Percentiles rank a stretch among this genome's conserved stretches.
These are phyloP conservation scores for Manacus vitellinus DNA, from an alignment of 2,113 vertebrate genomes.

Conservation along the genomic window DNA sequence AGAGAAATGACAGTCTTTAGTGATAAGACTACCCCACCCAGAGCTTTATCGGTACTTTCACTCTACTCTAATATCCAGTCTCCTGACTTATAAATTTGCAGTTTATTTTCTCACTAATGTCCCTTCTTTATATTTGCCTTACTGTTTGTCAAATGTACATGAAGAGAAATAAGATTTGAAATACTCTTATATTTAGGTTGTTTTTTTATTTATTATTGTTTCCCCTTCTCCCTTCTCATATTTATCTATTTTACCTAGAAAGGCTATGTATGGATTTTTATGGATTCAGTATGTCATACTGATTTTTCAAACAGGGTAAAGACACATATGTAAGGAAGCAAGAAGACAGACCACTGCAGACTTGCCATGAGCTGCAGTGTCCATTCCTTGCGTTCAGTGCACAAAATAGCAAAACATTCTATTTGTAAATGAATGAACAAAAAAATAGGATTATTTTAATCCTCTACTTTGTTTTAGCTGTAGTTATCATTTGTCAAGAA, in stretches of 20 bases:
- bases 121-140: constrained; percentile 42
- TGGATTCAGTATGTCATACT: constrained; percentile 39
- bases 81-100: background rate
- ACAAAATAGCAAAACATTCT: background rate
- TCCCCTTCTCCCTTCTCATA: background rate
- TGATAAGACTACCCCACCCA: background rate
- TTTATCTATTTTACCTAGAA: constrained; percentile 1
- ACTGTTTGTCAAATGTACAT: background rate
- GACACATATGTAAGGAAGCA: background rate
- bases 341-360: background rate
- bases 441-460: background rate
- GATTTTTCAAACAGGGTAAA: constrained; percentile 12
- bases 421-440: background rate
- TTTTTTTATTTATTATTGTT: background rate
- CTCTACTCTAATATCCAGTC: background rate
- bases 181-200: background rate
- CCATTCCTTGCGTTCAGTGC: background rate
- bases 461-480: background rate
- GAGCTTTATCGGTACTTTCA: background rate
- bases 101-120: constrained; percentile 6
- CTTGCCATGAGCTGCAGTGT: background rate
- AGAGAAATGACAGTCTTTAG: constrained; percentile 25
- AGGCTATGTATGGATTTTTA: background rate
- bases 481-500: background rate
- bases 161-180: constrained; percentile 42